A percentile compares a stretch with the other conserved stretches of the same genome.
phyloP scores from a whole-genome alignment of 2,888 invertebrate genomes.

The Sycophila texana region DNA sequence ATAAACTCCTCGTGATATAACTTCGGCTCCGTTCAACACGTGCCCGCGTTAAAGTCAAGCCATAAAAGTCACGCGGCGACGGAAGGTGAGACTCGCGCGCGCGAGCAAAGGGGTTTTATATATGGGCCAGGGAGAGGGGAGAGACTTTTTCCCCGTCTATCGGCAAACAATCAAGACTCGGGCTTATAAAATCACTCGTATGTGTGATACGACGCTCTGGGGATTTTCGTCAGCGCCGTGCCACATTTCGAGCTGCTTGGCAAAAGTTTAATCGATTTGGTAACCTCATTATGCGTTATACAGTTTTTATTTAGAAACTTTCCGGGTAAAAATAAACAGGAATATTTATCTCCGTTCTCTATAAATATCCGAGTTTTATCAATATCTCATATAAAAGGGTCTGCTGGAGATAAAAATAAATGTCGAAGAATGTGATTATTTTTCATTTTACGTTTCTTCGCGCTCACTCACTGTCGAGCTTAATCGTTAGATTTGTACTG shows the following conservation, averaged over 20 bases:
- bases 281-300: too few species aligned
- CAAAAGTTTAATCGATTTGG: too few species aligned
- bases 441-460: too few species aligned
- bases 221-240: neutral
- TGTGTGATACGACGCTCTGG: neutral
- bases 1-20: conserved; percentile 33
- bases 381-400: too few species aligned
- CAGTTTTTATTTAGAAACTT: too few species aligned
- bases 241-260: neutral
- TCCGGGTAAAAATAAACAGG: too few species aligned
- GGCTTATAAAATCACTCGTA: conserved; percentile 14
- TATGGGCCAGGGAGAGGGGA: neutral
- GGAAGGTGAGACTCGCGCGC: neutral
- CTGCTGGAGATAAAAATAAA: too few species aligned
- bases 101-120: conserved; percentile 1
- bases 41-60: conserved; percentile 23
- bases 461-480: too few species aligned
- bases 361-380: too few species aligned
- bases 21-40: conserved; percentile 19
- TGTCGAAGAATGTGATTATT: too few species aligned
- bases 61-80: conserved; percentile 34
- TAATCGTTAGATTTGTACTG: too few species aligned
- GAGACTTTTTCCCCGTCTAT: conserved; percentile 19
- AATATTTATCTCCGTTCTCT: too few species aligned
- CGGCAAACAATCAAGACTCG: conserved; percentile 31